Percentiles rank a stretch among this genome's conserved stretches.
Evolutionary conservation across 2,888 invertebrate species (phyloP).

Genomic region (Thereva nobilitata): DNA sequence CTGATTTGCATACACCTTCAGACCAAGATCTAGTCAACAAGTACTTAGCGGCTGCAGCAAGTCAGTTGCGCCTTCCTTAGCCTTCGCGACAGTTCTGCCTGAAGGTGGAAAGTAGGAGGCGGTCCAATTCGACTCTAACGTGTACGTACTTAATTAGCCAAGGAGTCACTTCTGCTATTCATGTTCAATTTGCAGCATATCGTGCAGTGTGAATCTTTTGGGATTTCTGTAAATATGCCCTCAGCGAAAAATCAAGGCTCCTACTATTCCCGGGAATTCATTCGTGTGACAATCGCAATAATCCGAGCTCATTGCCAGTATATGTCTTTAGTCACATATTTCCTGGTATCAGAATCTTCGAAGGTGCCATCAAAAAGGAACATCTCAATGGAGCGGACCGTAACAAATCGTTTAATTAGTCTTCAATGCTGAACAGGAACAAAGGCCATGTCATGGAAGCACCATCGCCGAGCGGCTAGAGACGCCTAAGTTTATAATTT

Average conservation of each 20-base stretch:
- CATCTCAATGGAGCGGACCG: constrained; percentile 16
- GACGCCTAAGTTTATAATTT: constrained; percentile 3
- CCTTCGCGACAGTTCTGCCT: constrained; percentile 3
- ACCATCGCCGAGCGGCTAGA: neutral
- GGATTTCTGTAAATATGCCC: constrained; percentile 30
- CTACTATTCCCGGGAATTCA: constrained; percentile 14
- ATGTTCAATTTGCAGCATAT: constrained; percentile 40
- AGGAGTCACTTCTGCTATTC: constrained; percentile 36
- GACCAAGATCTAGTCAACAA: constrained; percentile 36
- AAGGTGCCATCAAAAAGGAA: constrained; percentile 3
- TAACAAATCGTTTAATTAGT: constrained; percentile 32
- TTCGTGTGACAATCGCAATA: constrained; percentile 31
- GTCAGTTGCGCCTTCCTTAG: constrained; percentile 22
- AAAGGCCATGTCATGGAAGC: neutral
- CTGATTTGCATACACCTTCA: constrained; percentile 42
- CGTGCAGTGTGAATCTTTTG: constrained; percentile 37
- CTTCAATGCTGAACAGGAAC: neutral
- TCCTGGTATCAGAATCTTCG: constrained; percentile 4
- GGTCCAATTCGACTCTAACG: constrained; percentile 31
- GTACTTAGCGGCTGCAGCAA: constrained; percentile 36
- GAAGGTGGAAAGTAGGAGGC: constrained; percentile 26
- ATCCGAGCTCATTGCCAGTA: constrained; percentile 12
- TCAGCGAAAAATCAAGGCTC: constrained; percentile 17
- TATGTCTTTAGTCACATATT: neutral
- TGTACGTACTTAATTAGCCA: constrained; percentile 41